Base-by-base conservation (phyloP, 2,113 vertebrate species). In the Orientallactaga bullata region DNA sequence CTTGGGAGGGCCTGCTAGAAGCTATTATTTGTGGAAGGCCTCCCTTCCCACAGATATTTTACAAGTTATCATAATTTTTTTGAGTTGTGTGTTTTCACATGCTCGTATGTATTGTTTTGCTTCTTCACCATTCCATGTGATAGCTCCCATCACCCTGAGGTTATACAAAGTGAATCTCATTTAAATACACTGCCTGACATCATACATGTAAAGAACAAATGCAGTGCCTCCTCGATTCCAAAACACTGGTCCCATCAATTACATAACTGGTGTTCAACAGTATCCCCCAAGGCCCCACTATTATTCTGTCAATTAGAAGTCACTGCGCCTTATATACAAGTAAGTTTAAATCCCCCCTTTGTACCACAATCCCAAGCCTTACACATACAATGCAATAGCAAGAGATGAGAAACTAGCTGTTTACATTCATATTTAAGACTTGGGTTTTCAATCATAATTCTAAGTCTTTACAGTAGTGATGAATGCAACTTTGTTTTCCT, bases 351-450 rank as follows among this genome's bases (percentile, higher is more conserved):
- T 61, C 79, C 3, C 32, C 42, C 30, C 60, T 88, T 82, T 85
- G 35, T 89, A 68, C 21, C 5, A 47, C 42, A 47, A 47, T 47
- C 42, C 42, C 42, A 47, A 47, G 5, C 5, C 5, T 47, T 8
- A 47, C 42, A 47, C 42, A 47, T 47, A n/a, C 83, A 63, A 4
- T 72, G 58, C 42, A 88, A 85, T 86, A 71, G 47, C 86, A 21
- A 94, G 20, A 76, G 35, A 47, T 37, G 23, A 86, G 28, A 88
- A 91, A 95, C 18, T 74, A 92, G 84, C 71, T 96, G 60, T 74
- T 89, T 93, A 83, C 21, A 92, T 63, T 90, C 32, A 73, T 55
- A 55, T 73, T 94, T 95, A 96, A 95, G 95, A 90, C 37, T 90
- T 85, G 69, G 23, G 7, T 60, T 90, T 24, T 66, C 5, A 7